Evolutionary conservation across 2,113 vertebrate species (phyloP).

Genomic region (Progne subis): DNA sequence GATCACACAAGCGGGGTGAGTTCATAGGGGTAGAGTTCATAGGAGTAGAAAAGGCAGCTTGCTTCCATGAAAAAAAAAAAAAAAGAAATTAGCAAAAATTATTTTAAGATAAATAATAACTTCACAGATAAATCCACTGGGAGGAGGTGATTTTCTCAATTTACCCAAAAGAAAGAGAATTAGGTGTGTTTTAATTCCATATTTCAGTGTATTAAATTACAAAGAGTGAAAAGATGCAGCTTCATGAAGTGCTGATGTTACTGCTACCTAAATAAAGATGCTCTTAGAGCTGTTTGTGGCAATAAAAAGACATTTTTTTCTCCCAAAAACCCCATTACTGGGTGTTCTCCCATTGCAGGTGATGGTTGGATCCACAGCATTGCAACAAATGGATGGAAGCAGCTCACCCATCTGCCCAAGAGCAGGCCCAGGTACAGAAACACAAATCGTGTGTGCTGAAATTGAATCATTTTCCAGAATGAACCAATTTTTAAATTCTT

Average conservation of each 20-base stretch:
- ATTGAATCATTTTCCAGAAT: neutral
- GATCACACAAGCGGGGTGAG: neutral
- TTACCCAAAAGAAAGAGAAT: neutral
- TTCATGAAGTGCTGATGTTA: neutral
- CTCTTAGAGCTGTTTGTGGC: neutral
- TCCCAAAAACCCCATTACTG: neutral
- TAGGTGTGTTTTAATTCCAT: neutral
- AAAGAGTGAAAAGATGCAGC: neutral
- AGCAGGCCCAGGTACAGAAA: constrained; percentile 86
- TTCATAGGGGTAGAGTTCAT: no score
- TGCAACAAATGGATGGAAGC: constrained; percentile 85
- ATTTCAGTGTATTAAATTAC: neutral
- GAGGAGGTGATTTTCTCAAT: neutral
- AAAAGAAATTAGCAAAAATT: neutral
- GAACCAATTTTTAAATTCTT: neutral
- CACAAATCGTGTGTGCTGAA: neutral
- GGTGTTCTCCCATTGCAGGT: constrained; percentile 55
- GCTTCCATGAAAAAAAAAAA: neutral
- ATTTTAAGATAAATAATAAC: neutral
- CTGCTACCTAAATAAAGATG: neutral
- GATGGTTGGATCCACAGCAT: constrained; percentile 89
- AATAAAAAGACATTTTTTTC: neutral
- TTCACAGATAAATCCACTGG: neutral
- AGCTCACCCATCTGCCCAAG: constrained; percentile 84
- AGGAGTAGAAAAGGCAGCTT: neutral